phyloP scores from a whole-genome alignment of 2,113 vertebrate genomes.

The Cariama cristata region DNA sequence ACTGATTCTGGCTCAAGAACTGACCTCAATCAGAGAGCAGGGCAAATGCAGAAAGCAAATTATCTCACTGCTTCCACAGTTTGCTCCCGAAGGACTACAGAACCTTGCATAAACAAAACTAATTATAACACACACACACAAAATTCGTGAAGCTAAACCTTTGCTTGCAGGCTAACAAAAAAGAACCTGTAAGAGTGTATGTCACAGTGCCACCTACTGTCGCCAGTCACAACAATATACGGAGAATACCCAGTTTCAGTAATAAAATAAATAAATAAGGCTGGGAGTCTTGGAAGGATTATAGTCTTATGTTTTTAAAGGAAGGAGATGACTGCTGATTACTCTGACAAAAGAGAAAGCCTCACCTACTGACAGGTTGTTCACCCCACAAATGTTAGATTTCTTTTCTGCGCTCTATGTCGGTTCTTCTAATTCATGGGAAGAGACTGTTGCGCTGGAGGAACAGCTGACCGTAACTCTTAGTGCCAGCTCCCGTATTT shows the following conservation, averaged over 20 bases:
- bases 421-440: not conserved
- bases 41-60: slow-evolving; percentile 52
- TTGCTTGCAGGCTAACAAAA: slow-evolving; percentile 25
- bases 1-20: slow-evolving; percentile 49
- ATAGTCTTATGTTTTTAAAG: slow-evolving; percentile 7
- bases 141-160: not conserved
- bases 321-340: slow-evolving; percentile 29
- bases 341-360: not conserved
- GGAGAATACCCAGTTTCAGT: not conserved
- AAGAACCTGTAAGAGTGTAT: slow-evolving; percentile 25
- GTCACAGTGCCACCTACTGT: slow-evolving; percentile 73
- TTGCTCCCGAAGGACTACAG: slow-evolving; percentile 60
- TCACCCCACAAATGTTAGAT: not conserved
- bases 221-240: not conserved
- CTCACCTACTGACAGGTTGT: slow-evolving; percentile 35
- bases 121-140: slow-evolving; percentile 56
- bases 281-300: slow-evolving; percentile 6
- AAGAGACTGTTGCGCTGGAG: not conserved
- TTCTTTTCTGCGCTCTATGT: not conserved
- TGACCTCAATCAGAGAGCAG: slow-evolving; percentile 65
- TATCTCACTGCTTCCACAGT: slow-evolving; percentile 60
- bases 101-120: slow-evolving; percentile 70
- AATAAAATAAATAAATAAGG: slow-evolving; percentile 24
- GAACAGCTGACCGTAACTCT: not conserved
- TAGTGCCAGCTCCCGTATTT: not conserved